phyloP scores from a whole-genome alignment of 2,113 vertebrate genomes.

The Poeciliopsis prolifica region DNA sequence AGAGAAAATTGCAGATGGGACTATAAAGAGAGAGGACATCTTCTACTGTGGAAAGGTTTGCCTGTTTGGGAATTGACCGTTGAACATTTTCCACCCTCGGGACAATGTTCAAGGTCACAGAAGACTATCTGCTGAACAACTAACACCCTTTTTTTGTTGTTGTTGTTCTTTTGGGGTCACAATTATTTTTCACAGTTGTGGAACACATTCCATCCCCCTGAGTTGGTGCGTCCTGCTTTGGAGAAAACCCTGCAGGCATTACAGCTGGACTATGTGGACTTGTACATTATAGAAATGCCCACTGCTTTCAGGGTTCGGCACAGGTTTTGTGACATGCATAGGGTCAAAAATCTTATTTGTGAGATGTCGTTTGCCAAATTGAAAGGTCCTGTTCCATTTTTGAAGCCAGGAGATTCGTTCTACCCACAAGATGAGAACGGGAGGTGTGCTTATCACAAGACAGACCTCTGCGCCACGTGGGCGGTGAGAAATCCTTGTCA shows the following conservation, averaged over 20 bases:
- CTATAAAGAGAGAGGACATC: constrained; percentile 87
- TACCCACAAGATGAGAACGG: constrained; percentile 87
- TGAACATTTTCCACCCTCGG: background rate
- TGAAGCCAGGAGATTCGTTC: constrained; percentile 86
- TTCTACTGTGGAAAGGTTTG: constrained; percentile 86
- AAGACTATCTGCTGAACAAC: background rate
- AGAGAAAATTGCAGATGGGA: constrained; percentile 90
- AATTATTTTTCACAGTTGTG: constrained; percentile 83
- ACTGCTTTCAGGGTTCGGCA: constrained; percentile 88
- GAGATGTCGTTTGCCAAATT: background rate
- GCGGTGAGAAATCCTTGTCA: constrained; percentile 81
- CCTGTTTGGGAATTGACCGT: background rate
- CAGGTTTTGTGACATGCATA: background rate
- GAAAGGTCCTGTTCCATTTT: constrained; percentile 29
- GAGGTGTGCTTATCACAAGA: constrained; percentile 83
- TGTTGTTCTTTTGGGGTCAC: too few relatives aligned
- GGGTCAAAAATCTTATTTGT: background rate
- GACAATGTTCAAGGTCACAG: background rate
- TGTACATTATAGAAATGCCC: constrained; percentile 92
- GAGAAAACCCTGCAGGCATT: constrained; percentile 85
- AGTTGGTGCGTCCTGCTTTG: constrained; percentile 84
- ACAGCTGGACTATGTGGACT: constrained; percentile 90
- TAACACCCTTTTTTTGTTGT: background rate
- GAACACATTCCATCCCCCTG: constrained; percentile 86
- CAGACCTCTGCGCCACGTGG: constrained; percentile 91